A percentile compares a stretch with the other conserved stretches of the same genome.
Conservation (phyloP, 2,113 vertebrate genomes). For the Micronisus gabar region DNA sequence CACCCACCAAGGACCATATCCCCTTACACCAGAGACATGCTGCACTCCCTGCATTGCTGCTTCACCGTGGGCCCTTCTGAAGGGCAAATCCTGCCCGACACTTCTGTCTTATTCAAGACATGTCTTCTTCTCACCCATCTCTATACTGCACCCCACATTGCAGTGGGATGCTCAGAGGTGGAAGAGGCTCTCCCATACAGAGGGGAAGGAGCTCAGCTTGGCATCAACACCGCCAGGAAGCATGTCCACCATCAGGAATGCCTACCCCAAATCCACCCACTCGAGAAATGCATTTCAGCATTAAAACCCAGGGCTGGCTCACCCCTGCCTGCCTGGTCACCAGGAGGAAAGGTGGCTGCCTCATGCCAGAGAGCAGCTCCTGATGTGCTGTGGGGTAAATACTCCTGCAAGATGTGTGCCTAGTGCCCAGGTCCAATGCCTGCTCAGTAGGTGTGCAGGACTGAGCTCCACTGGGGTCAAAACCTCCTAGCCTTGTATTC, state of each 20-base stretch:
- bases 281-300: neutral
- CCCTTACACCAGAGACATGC: neutral
- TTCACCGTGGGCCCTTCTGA: neutral
- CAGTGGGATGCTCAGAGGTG: neutral
- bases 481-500: neutral
- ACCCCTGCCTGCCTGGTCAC: neutral
- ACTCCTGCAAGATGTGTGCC: neutral
- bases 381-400: neutral
- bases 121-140: neutral
- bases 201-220: neutral
- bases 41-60: neutral
- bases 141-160: rapidly evolving
- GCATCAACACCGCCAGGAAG: neutral
- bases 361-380: neutral
- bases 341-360: neutral
- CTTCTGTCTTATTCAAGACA: neutral
- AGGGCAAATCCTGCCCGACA: neutral
- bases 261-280: neutral
- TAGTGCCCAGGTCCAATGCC: rapidly evolving
- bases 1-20: neutral
- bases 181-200: neutral
- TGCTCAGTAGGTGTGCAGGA: neutral
- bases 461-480: neutral
- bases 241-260: rapidly evolving
- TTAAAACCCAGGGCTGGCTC: neutral